Conservation (phyloP, 2,113 vertebrate genomes). For the Sprattus sprattus region DNA sequence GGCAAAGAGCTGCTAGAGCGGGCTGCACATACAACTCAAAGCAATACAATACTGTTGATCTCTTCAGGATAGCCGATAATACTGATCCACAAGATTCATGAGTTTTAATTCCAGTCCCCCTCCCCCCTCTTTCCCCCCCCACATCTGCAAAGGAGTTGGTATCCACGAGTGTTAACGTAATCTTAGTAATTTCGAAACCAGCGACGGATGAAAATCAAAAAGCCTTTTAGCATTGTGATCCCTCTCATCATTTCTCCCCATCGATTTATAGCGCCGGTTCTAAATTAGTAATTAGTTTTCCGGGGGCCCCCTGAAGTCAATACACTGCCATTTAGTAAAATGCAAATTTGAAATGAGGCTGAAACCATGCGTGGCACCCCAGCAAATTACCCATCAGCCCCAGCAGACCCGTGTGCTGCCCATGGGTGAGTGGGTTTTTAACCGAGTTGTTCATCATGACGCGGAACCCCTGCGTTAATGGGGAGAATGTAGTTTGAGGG, state of each 20-base stretch:
- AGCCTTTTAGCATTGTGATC: not conserved
- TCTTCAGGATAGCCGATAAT: not conserved
- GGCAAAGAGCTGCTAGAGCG: not conserved
- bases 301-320: not conserved
- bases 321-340: not conserved
- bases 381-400: conserved; percentile 10
- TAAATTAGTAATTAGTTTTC: conserved; percentile 19
- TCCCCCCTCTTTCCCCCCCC: not conserved
- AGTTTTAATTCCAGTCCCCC: not conserved
- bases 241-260: not conserved
- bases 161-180: not conserved
- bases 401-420: not conserved
- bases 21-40: not conserved
- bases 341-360: conserved; percentile 4
- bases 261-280: not conserved
- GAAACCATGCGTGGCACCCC: conserved; percentile 7
- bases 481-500: not conserved
- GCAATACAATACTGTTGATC: not conserved
- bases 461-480: not conserved
- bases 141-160: not conserved
- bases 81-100: not conserved
- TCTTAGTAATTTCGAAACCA: not conserved
- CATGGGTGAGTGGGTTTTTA: conserved; percentile 8
- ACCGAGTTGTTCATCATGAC: not conserved
- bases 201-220: not conserved